These are phyloP conservation scores for Penaeus monodon DNA, from an alignment of 2,888 invertebrate genomes.

Conservation along the genomic window DNA sequence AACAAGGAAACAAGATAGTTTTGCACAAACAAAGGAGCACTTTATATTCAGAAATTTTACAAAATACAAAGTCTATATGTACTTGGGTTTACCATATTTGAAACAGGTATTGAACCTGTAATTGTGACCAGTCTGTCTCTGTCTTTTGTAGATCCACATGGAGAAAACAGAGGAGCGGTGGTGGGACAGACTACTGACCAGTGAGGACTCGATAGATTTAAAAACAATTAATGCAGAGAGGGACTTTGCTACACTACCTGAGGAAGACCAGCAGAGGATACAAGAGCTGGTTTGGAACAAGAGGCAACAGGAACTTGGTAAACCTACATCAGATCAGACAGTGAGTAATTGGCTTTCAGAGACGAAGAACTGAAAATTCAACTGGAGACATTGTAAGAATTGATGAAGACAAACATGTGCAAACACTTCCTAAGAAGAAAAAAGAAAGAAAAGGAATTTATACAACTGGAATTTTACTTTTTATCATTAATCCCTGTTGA, in stretches of 20 bases:
- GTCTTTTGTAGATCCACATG: slow-evolving; percentile 74
- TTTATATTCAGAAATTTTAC: too few species aligned
- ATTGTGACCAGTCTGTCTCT: too few species aligned
- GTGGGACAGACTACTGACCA: slow-evolving; percentile 84
- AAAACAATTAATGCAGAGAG: slow-evolving; percentile 84
- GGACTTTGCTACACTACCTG: slow-evolving; percentile 83
- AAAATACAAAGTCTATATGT: too few species aligned
- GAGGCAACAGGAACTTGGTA: slow-evolving; percentile 79
- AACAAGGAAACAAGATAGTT: too few species aligned
- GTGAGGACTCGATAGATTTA: slow-evolving; percentile 82
- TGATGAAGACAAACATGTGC: too few species aligned
- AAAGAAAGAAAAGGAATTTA: too few species aligned
- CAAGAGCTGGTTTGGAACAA: slow-evolving; percentile 88
- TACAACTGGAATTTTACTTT: too few species aligned
- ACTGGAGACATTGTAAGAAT: too few species aligned
- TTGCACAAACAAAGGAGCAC: too few species aligned
- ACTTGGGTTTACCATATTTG: not conserved
- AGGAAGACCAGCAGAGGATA: slow-evolving; percentile 86
- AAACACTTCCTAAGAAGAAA: too few species aligned
- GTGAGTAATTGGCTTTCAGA: slow-evolving; percentile 67
- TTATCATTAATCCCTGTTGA: too few species aligned
- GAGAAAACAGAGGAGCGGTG: slow-evolving; percentile 86
- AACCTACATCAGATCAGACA: slow-evolving; percentile 80
- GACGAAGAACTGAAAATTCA: too few species aligned
- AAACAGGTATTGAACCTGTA: not conserved